These are phyloP conservation scores for Vidua macroura DNA, from an alignment of 2,113 vertebrate genomes.

Conservation along the genomic window DNA sequence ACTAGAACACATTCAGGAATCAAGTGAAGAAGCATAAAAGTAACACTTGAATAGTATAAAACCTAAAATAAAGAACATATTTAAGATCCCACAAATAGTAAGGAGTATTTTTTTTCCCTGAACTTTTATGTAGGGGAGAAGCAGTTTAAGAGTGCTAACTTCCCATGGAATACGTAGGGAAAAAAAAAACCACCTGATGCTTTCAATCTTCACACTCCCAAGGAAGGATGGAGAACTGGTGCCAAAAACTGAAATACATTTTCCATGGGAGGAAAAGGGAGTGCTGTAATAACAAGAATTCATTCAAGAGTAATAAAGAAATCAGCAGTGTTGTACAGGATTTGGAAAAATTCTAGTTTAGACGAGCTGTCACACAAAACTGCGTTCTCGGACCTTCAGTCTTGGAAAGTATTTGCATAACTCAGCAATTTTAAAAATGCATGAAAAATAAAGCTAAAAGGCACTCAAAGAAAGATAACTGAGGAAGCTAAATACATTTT, in stretches of 20 bases:
- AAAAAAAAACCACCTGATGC: not conserved
- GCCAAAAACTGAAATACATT: slow-evolving; percentile 64
- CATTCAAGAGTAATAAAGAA: slow-evolving; percentile 31
- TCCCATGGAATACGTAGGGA: not conserved
- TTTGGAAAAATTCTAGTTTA: not conserved
- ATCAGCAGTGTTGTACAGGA: not conserved
- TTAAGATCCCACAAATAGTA: not conserved
- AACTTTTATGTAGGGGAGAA: not conserved
- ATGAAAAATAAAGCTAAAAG: not conserved
- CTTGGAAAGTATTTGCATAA: not conserved
- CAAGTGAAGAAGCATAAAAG: not conserved
- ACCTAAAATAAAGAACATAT: not conserved
- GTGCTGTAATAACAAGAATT: slow-evolving; percentile 38
- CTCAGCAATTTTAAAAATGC: not conserved
- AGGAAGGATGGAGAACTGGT: slow-evolving; percentile 21
- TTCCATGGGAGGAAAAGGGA: slow-evolving; percentile 68
- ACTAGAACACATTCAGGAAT: not conserved
- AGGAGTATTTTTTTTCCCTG: not conserved
- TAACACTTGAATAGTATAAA: not conserved
- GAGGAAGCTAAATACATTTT: not conserved
- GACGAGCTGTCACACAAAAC: not conserved
- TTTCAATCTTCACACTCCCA: slow-evolving; percentile 9
- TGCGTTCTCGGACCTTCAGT: not conserved
- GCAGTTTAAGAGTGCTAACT: not conserved
- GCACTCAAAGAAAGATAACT: not conserved